Base-by-base conservation (phyloP, 23 tunicate species). In the Trididemnum clinides region DNA sequence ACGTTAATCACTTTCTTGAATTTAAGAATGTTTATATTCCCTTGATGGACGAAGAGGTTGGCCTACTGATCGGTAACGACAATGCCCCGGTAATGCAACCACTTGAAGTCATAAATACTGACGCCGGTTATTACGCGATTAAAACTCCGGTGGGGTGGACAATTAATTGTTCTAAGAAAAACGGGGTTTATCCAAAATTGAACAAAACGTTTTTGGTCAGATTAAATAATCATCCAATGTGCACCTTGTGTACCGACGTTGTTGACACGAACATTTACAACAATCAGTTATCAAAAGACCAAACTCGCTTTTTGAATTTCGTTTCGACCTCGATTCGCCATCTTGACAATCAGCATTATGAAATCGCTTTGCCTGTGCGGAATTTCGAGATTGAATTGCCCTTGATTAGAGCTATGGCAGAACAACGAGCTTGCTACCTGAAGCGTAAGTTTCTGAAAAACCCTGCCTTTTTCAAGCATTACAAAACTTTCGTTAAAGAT, bases 81-180 rank as follows among this genome's bases (percentile, higher is more conserved):
- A 73, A 73, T 37, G 28, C 50, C 21, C 71, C 70, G 31, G 36
- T 83, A 31, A 33, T 83, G 31, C 87, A 83, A 50, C 80, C 87
- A 22, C 49, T 33, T 62, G 30, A 84, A 2, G 57, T 71, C 3
- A 34, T 84, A 7, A 71, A 32, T 28, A 31, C 78, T 19, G 39
- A 44, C 33, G 20, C 66, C 12, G 87, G 87, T 29, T 25, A 71
- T 49, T 84, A 84, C 51, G 87, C 87, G 31, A 70, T 70, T 33
- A 84, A 71, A 70, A 71, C 87, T 70, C 34, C 57, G 6, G 80
- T 84, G 28, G 87, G 87, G 23, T 84, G 87, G 87, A 34, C 71
- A 29, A 32, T 71, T 26, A 70, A 84, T 44, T 84, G 87, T 28
- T 80, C 87, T 26, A 50, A 33, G 36, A 29, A 84, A 51, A 34